Percentiles rank a stretch among this genome's conserved stretches.
phyloP scores from a whole-genome alignment of 2,113 vertebrate species.

The Lagenorhynchus albirostris region DNA sequence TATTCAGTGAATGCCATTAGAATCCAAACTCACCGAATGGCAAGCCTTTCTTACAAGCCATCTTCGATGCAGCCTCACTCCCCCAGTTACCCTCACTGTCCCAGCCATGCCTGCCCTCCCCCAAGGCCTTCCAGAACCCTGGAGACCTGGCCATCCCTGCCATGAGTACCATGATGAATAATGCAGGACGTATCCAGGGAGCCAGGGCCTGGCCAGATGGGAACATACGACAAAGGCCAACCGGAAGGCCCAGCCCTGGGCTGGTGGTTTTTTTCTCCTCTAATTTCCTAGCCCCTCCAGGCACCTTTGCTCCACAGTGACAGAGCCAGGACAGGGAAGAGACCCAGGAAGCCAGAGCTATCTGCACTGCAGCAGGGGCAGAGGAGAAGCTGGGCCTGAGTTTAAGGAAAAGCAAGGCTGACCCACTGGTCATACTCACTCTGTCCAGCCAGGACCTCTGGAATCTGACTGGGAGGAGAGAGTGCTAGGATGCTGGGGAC shows the following conservation, averaged over 20 bases:
- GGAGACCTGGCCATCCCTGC: neutral
- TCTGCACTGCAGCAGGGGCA: neutral
- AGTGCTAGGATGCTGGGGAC: neutral
- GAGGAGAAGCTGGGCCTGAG: neutral
- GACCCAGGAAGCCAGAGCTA: neutral
- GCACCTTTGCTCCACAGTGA: neutral
- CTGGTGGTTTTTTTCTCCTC: neutral
- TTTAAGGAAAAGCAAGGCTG: neutral
- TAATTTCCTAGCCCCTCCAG: neutral
- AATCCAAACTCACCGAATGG: neutral
- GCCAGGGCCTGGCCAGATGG: neutral
- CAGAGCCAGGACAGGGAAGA: neutral
- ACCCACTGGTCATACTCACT: neutral
- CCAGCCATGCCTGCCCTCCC: neutral
- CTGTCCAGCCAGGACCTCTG: neutral
- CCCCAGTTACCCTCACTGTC: neutral
- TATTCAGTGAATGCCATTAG: neutral
- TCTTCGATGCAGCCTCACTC: neutral
- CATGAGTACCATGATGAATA: neutral
- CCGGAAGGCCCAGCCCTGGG: neutral
- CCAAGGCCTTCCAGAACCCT: neutral
- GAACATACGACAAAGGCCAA: neutral
- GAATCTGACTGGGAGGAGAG: neutral
- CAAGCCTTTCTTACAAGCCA: neutral
- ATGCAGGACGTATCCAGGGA: neutral